These are phyloP conservation scores for Ptychobarbus kaznakovi DNA, from an alignment of 2,797 vertebrate genomes.

Conservation along the genomic window DNA sequence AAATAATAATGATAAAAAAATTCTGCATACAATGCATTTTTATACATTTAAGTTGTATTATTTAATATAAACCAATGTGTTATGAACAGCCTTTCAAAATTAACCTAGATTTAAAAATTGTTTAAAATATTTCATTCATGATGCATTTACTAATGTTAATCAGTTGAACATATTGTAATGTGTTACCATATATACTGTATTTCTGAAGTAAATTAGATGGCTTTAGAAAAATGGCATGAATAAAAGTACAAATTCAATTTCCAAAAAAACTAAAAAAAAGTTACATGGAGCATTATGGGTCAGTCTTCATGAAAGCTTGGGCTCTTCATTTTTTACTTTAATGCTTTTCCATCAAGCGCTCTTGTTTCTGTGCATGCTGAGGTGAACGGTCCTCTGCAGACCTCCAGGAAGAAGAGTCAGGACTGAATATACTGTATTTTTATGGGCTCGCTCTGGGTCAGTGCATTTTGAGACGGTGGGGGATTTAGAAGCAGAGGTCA, in stretches of 20 bases:
- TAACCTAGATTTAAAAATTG: background rate
- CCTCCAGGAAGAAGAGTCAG: background rate
- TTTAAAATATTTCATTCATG: background rate
- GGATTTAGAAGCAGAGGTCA: constrained; percentile 19
- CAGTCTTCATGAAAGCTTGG: constrained; percentile 7
- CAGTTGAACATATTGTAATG: background rate
- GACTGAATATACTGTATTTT: constrained; percentile 46
- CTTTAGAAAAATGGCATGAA: background rate
- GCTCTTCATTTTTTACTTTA: background rate
- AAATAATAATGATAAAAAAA: background rate
- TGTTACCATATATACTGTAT: constrained; percentile 36
- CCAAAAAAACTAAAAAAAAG: background rate
- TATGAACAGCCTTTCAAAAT: background rate
- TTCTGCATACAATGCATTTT: background rate
- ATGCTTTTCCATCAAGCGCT: background rate
- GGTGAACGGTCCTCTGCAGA: constrained; percentile 3
- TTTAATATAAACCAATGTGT: background rate
- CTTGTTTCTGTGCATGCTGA: background rate
- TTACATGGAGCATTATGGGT: constrained; percentile 2
- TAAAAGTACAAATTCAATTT: background rate
- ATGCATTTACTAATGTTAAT: background rate
- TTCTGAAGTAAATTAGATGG: constrained; percentile 5
- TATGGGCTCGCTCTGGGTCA: constrained; percentile 4
- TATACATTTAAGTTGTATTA: background rate
- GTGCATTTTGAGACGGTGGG: constrained; percentile 13